These are phyloP conservation scores for Netelia fuscicornis DNA, from an alignment of 2,888 invertebrate genomes.

Conservation along the genomic window DNA sequence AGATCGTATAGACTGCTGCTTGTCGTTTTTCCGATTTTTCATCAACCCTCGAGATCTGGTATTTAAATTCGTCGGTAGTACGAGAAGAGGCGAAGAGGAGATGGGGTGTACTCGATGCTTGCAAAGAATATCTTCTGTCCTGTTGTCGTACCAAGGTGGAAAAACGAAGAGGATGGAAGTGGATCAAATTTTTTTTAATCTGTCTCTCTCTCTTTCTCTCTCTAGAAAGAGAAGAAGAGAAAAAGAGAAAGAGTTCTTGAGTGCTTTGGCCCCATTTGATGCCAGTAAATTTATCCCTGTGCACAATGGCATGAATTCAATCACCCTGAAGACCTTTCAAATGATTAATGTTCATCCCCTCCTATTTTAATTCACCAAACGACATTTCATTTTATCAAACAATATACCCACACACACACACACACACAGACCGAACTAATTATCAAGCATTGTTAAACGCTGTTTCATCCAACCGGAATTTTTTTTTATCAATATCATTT, in stretches of 20 bases:
- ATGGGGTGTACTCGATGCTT: constrained; percentile 51
- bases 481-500: too few relatives aligned
- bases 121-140: constrained; percentile 59
- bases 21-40: constrained; percentile 67
- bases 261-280: constrained; percentile 29
- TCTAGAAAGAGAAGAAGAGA: constrained; percentile 24
- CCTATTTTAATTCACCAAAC: constrained; percentile 4
- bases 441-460: too few relatives aligned
- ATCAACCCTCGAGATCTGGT: constrained; percentile 70
- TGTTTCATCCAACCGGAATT: too few relatives aligned
- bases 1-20: constrained; percentile 67
- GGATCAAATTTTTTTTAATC: constrained; percentile 53
- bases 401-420: not conserved
- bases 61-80: constrained; percentile 66
- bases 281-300: constrained; percentile 40
- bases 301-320: constrained; percentile 12
- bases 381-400: not conserved
- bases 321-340: constrained; percentile 3
- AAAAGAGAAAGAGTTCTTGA: constrained; percentile 10
- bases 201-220: constrained; percentile 16
- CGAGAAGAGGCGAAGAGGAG: not conserved
- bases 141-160: constrained; percentile 47
- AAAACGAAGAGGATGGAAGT: constrained; percentile 52
- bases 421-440: too few relatives aligned
- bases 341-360: constrained; percentile 17